These are phyloP conservation scores for Clostera curtula DNA, from an alignment of 2,888 invertebrate genomes.

Conservation along the genomic window DNA sequence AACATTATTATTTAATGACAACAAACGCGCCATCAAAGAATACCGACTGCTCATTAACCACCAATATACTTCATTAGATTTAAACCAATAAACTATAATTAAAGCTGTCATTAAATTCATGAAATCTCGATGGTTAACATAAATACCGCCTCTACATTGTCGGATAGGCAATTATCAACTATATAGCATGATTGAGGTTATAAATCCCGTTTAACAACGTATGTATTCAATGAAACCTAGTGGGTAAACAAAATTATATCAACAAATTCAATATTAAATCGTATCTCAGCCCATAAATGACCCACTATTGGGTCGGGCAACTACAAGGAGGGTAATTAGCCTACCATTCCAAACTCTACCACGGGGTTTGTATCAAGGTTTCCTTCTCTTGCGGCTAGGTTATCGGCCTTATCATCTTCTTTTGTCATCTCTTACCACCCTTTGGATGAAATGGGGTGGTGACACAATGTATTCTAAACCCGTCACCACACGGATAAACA, in stretches of 20 bases:
- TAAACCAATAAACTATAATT: conserved; percentile 10
- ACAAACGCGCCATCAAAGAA: conserved; percentile 5
- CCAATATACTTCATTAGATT: conserved; percentile 9
- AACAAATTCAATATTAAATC: too few relatives aligned
- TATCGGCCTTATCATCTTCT: too few relatives aligned
- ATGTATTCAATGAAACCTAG: conserved; percentile 14
- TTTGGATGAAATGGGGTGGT: too few relatives aligned
- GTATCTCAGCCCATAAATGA: too few relatives aligned
- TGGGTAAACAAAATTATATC: conserved; percentile 9
- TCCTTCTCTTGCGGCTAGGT: too few relatives aligned
- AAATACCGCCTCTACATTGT: conserved; percentile 12
- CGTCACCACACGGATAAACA: too few relatives aligned
- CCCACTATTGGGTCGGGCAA: too few relatives aligned
- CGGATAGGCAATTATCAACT: conserved; percentile 16
- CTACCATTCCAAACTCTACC: too few relatives aligned
- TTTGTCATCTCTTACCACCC: too few relatives aligned
- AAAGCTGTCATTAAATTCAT: conserved; percentile 10
- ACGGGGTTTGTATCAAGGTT: too few relatives aligned
- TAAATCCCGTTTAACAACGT: conserved; percentile 15
- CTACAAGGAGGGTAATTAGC: too few relatives aligned
- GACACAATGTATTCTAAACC: too few relatives aligned
- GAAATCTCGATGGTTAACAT: conserved; percentile 15
- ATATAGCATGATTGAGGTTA: conserved; percentile 12
- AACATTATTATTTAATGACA: background rate
- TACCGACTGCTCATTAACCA: background rate